A percentile compares a stretch with the other conserved stretches of the same genome.
phyloP scores from a whole-genome alignment of 1,140 invertebrate species.

The Augochlora pura region DNA sequence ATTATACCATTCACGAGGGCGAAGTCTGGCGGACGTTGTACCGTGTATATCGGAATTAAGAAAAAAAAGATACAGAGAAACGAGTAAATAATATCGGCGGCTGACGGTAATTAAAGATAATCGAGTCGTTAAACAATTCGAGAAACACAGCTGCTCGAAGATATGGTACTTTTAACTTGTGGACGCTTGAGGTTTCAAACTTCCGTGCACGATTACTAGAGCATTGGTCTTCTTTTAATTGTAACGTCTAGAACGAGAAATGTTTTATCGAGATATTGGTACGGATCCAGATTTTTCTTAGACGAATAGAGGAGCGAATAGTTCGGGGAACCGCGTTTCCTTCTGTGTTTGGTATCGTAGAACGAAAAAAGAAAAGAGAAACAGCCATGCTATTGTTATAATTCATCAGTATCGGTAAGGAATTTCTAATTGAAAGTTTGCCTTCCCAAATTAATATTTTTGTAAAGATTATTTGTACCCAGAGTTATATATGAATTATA shows the following conservation, averaged over 20 bases:
- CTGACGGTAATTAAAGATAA: neutral
- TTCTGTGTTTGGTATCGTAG: slow-evolving; percentile 58
- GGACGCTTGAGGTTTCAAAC: neutral
- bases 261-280: slow-evolving; percentile 4
- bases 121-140: neutral
- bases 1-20: slow-evolving; percentile 33
- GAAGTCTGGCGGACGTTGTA: neutral
- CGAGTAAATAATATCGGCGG: neutral
- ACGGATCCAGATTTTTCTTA: slow-evolving; percentile 13
- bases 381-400: slow-evolving; percentile 61
- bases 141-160: neutral
- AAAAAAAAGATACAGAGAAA: neutral
- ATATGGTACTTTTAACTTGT: neutral
- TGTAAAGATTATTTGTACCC: slow-evolving; percentile 77
- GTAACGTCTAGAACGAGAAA: neutral
- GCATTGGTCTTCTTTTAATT: slow-evolving; percentile 14
- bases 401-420: slow-evolving; percentile 59
- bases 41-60: neutral
- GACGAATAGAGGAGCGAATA: neutral
- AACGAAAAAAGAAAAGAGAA: slow-evolving; percentile 43
- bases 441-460: slow-evolving; percentile 79
- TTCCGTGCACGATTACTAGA: neutral
- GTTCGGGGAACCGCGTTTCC: slow-evolving; percentile 36
- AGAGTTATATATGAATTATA: slow-evolving; percentile 64
- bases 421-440: slow-evolving; percentile 72